Percentiles rank a stretch among this genome's conserved stretches.
Conservation (phyloP, 2,888 invertebrate genomes). For the Tridacna gigas region DNA sequence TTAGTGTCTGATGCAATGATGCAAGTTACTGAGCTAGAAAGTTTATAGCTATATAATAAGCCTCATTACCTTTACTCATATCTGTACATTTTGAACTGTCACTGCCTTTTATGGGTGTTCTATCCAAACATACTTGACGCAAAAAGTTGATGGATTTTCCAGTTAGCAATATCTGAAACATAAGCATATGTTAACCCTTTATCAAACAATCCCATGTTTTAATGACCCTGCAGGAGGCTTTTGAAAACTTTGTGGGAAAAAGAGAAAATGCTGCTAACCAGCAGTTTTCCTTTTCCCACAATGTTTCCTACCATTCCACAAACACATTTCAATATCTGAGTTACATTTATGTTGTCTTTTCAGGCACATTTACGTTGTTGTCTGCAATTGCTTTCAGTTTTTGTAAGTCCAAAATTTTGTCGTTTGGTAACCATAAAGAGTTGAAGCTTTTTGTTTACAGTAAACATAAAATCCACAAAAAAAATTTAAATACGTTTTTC, state of each 20-base stretch:
- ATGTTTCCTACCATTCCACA: no score
- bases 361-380: no score
- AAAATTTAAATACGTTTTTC: no score
- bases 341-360: no score
- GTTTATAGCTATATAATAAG: neutral
- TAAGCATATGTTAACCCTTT: neutral
- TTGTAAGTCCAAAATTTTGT: no score
- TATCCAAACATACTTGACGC: conserved; percentile 94
- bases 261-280: neutral
- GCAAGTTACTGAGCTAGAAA: no score
- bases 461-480: no score
- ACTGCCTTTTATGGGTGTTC: conserved; percentile 81
- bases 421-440: no score
- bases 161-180: conserved; percentile 91
- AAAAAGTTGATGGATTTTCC: conserved; percentile 98
- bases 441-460: no score
- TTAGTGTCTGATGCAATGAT: no score
- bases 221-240: neutral
- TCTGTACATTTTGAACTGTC: conserved; percentile 80
- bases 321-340: no score
- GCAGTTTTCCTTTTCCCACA: neutral
- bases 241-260: neutral
- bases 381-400: no score
- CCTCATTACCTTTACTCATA: conserved; percentile 77
- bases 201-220: neutral